These are phyloP conservation scores for Eulithis prunata DNA, from an alignment of 2,888 invertebrate genomes.

Conservation along the genomic window DNA sequence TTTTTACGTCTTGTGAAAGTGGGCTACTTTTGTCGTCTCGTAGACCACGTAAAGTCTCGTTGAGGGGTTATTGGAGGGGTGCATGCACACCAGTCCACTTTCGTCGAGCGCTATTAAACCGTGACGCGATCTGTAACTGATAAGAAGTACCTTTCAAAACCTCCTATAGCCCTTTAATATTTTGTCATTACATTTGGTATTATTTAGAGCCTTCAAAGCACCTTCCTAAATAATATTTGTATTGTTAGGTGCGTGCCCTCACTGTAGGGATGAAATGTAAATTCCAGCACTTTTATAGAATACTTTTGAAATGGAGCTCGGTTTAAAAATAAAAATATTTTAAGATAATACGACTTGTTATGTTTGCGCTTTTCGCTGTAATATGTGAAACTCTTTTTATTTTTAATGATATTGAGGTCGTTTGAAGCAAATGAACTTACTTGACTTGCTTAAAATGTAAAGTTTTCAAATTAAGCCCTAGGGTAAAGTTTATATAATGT, in stretches of 20 bases:
- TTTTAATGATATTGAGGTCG: slow-evolving; percentile 9
- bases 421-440: slow-evolving; percentile 4
- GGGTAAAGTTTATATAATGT: slow-evolving; percentile 3
- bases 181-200: not conserved
- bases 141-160: not conserved
- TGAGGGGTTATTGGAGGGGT: too few relatives aligned
- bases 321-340: slow-evolving; percentile 14
- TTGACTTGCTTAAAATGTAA: slow-evolving; percentile 6
- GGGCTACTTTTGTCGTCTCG: not conserved
- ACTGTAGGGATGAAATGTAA: slow-evolving; percentile 2
- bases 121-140: too few relatives aligned
- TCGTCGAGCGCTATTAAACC: too few relatives aligned
- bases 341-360: slow-evolving; percentile 6
- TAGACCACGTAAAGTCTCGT: not conserved
- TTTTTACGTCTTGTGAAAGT: slow-evolving; percentile 4
- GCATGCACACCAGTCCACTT: too few relatives aligned
- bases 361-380: slow-evolving; percentile 2
- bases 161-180: not conserved
- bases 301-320: slow-evolving; percentile 13
- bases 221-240: too few relatives aligned
- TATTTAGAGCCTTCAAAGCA: slow-evolving; percentile 6
- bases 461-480: slow-evolving; percentile 22
- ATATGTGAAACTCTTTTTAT: slow-evolving; percentile 3
- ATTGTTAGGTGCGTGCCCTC: slow-evolving; percentile 6
- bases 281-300: slow-evolving; percentile 7